These are phyloP conservation scores for Mythimna albipuncta DNA, from an alignment of 2,888 invertebrate species.

Conservation along the genomic window DNA sequence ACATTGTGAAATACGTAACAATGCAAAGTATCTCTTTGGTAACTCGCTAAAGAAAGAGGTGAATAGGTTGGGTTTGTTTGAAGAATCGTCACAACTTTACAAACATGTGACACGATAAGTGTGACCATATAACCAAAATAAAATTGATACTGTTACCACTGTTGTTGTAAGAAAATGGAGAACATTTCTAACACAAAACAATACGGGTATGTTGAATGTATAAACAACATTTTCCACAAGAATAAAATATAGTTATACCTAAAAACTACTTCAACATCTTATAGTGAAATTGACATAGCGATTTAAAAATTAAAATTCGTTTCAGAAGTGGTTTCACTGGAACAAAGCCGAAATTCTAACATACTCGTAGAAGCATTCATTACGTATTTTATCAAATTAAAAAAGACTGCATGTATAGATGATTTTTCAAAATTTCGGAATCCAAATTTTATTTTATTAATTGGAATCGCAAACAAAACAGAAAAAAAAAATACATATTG, in stretches of 20 bases:
- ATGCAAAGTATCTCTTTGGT: too few species aligned
- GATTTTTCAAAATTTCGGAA: background rate
- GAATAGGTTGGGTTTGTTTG: background rate
- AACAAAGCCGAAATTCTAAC: background rate
- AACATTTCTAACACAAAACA: conserved; percentile 5
- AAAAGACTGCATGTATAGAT: background rate
- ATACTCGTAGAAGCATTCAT: background rate
- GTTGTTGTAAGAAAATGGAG: background rate
- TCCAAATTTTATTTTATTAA: background rate
- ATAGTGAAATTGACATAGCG: too few species aligned
- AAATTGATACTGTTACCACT: background rate
- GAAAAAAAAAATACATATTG: too few species aligned
- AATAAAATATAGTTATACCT: background rate
- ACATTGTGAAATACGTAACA: background rate
- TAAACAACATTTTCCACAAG: background rate
- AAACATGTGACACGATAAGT: conserved; percentile 2
- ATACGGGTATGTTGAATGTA: background rate
- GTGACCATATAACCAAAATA: conserved; percentile 1
- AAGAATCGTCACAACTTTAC: background rate
- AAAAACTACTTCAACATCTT: background rate
- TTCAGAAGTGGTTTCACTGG: background rate
- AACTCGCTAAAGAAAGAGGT: background rate
- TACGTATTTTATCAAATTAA: background rate
- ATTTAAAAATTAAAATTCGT: too few species aligned
- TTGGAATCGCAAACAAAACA: too few species aligned